Conservation (phyloP, 2,888 invertebrate species). For the Isoperla grammatica region DNA sequence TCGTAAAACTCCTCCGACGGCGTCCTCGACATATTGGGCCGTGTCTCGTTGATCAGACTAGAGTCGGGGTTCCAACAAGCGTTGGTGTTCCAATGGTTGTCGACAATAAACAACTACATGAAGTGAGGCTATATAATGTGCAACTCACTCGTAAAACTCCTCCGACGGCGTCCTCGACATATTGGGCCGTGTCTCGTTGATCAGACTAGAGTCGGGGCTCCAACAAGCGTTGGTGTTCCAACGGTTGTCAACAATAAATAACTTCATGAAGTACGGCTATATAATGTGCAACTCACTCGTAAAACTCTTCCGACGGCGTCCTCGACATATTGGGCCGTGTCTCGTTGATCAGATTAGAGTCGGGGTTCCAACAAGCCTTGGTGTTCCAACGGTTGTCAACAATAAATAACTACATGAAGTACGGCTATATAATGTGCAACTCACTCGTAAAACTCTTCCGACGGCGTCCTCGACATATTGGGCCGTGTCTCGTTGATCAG, state of each 20-base stretch:
- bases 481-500: conserved; percentile 57
- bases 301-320: conserved; percentile 88
- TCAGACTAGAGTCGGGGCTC: conserved; percentile 52
- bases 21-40: conserved; percentile 67
- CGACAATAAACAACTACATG: no score
- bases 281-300: conserved; percentile 78
- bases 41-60: conserved; percentile 51
- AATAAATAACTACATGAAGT: no score
- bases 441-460: conserved; percentile 92
- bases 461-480: conserved; percentile 70
- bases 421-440: no score
- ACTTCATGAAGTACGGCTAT: no score
- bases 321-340: conserved; percentile 66
- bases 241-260: no score
- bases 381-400: conserved; percentile 85
- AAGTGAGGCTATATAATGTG: no score
- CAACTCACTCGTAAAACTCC: conserved; percentile 84
- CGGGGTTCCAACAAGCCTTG: conserved; percentile 71
- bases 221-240: conserved; percentile 85
- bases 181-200: conserved; percentile 61
- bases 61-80: not conserved
- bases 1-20: no score
- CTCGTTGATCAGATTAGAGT: conserved; percentile 48
- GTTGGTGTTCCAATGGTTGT: not conserved
- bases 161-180: conserved; percentile 80